Conservation (phyloP, 2,113 vertebrate species). For the Zosterops japonicus region DNA sequence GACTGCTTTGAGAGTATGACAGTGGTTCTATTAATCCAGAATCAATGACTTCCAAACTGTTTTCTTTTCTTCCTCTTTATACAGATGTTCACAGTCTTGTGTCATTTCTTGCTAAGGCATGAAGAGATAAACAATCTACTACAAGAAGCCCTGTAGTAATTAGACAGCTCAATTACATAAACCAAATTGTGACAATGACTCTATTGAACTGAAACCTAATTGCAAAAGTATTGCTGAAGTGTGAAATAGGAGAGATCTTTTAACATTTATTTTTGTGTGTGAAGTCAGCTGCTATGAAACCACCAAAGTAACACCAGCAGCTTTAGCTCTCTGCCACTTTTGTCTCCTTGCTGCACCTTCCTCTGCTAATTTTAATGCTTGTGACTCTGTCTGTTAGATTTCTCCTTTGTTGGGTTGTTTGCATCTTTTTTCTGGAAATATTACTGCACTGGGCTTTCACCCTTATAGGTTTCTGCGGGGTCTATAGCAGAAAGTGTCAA, state of each 20-base stretch:
- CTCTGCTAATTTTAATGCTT: neutral
- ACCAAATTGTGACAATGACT: neutral
- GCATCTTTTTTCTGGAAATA: neutral
- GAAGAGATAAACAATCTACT: neutral
- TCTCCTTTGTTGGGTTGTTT: neutral
- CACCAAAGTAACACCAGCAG: fast-evolving
- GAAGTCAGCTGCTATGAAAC: neutral
- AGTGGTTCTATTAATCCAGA: neutral
- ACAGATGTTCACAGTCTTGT: fast-evolving
- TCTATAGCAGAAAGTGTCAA: slow-evolving; percentile 87
- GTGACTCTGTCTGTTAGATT: neutral
- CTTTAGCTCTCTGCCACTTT: neutral
- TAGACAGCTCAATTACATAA: neutral
- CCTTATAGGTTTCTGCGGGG: slow-evolving; percentile 82
- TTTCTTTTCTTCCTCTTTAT: neutral
- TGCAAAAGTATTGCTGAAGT: neutral
- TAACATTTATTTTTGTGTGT: neutral
- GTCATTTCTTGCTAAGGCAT: neutral
- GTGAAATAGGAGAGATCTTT: neutral
- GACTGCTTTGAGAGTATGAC: neutral
- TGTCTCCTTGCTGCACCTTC: neutral
- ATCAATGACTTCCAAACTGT: neutral
- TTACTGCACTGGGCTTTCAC: neutral
- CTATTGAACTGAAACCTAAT: neutral
- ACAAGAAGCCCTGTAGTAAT: neutral